phyloP scores from a whole-genome alignment of 2,113 vertebrate genomes.

The Raja brachyura region DNA sequence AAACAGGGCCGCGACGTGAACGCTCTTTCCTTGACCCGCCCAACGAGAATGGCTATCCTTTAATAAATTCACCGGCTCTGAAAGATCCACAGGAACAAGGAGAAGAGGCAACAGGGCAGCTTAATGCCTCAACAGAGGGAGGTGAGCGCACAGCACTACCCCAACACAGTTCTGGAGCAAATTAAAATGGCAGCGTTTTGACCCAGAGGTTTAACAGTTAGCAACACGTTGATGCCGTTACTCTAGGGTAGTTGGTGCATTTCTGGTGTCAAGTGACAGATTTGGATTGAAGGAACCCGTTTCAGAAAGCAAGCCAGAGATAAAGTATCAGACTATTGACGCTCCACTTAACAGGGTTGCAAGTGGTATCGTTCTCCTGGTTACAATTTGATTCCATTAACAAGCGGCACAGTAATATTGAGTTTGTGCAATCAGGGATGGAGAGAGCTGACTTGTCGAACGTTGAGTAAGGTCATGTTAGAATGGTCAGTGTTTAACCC shows the following conservation, averaged over 20 bases:
- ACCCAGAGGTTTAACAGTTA: background rate
- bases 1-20: too few species aligned
- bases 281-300: background rate
- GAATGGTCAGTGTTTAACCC: slow-evolving; percentile 34
- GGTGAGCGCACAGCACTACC: background rate
- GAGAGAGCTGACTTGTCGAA: slow-evolving; percentile 22
- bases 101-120: background rate
- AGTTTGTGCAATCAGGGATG: background rate
- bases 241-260: background rate
- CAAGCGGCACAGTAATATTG: background rate
- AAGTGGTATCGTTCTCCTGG: slow-evolving; percentile 9
- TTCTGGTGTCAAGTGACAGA: background rate
- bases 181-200: background rate
- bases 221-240: background rate
- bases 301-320: background rate
- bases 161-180: background rate
- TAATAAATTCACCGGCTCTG: background rate
- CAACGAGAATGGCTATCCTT: background rate
- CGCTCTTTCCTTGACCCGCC: too few species aligned
- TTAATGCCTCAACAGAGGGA: background rate
- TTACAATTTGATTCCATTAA: slow-evolving; percentile 28
- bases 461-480: slow-evolving; percentile 18
- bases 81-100: background rate
- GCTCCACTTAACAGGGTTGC: slow-evolving; percentile 8
- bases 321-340: slow-evolving; percentile 18